Evolutionary conservation across 2,797 vertebrate genomes (phyloP), one percentile per base, ranked within the genome.

Genomic region (Ctenopoma kingsleyae): DNA sequence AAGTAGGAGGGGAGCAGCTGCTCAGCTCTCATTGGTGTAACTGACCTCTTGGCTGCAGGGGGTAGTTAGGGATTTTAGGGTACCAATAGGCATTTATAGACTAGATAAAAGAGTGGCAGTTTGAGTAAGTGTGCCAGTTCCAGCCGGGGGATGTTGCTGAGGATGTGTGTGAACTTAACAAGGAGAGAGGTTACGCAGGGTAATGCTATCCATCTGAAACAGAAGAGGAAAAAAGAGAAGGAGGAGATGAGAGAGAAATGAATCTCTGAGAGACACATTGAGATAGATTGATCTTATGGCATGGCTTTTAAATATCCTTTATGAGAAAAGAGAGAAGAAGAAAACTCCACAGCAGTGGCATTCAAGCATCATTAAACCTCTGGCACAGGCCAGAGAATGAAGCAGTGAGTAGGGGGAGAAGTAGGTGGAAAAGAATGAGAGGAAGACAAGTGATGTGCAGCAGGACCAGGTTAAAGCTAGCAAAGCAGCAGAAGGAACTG

Each of bases 301-400:
- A 86, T 76, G 73, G 87, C 89, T 94, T 94, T 94, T 93, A 93
- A 89, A 93, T 92, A 93, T 92, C 85, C 81, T 90, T 92, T 90
- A 92, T 90, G 89, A 90, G 90, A 87, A 91, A 90, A 90, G 81
- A 83, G 74, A 52, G 40, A 70, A 82, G 87, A 86, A 65, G 77
- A 88, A 86, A 92, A 92, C 87, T 91, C 88, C 83, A 71, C 82
- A 91, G 86, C 90, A 67, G 86, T 94, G 93, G 91, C 93, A 95
- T 94, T 95, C 92, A 94, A 92, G 93, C 93, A 71, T 93, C 94
- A 95, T 95, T 95, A 94, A 94, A 92, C 88, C 87, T 80, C 87
- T 91, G 92, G 91, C 92, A 92, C 71, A 79, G 84, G 85, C 78
- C 72, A 69, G 81, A 84, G 79, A 84, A 77, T 61, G 84, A 89